These are phyloP conservation scores for Branchinecta lindahli DNA, from an alignment of 1,140 invertebrate species.

Conservation along the genomic window DNA sequence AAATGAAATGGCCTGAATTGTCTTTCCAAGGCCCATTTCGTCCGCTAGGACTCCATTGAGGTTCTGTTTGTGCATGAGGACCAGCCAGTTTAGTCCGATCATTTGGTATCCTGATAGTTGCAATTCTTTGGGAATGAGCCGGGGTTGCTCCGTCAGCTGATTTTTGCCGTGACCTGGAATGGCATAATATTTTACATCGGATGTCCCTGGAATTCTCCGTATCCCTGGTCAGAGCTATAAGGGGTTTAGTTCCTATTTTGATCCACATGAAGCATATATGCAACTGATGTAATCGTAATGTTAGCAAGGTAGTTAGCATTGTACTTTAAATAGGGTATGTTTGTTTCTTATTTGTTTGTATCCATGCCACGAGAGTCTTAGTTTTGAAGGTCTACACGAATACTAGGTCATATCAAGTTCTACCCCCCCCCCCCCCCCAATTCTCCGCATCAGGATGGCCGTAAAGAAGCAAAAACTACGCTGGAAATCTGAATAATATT, in stretches of 20 bases:
- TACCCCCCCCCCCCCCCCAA: too few species aligned
- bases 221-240: conserved; percentile 23
- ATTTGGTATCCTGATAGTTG: conserved; percentile 75
- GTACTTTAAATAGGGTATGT: too few species aligned
- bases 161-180: neutral
- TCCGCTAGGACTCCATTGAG: conserved; percentile 88
- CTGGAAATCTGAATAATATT: too few species aligned
- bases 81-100: conserved; percentile 85
- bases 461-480: too few species aligned
- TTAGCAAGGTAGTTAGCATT: too few species aligned
- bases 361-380: too few species aligned
- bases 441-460: too few species aligned
- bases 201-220: conserved; percentile 20
- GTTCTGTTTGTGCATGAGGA: conserved; percentile 68
- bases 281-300: too few species aligned
- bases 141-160: conserved; percentile 10
- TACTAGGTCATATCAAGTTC: too few species aligned
- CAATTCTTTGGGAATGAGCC: conserved; percentile 15
- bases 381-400: too few species aligned
- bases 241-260: conserved; percentile 32
- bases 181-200: conserved; percentile 17
- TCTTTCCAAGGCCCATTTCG: conserved; percentile 83
- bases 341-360: too few species aligned
- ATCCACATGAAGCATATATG: too few species aligned
- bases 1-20: conserved; percentile 65